Evolutionary conservation across 2,113 vertebrate genomes (phyloP).

Genomic region (Ceyx melanurus): DNA sequence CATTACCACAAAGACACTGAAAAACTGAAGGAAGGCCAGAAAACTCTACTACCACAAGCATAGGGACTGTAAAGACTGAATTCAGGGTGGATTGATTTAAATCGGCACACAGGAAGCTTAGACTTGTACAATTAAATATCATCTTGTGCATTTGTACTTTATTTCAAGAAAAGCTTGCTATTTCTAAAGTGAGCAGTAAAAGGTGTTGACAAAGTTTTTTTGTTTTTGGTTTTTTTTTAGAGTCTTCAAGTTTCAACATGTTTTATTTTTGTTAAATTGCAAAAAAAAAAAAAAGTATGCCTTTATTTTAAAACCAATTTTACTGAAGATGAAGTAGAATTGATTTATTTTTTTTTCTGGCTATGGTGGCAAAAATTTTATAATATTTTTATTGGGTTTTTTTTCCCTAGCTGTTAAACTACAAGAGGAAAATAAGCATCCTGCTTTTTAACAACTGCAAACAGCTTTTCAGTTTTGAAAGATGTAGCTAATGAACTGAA

Average conservation of each 20-base stretch:
- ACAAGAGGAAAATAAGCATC: neutral
- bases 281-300: too few relatives aligned
- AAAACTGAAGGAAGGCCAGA: slow-evolving; percentile 54
- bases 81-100: slow-evolving; percentile 56
- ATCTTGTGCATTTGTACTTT: neutral
- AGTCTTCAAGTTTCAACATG: neutral
- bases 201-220: neutral
- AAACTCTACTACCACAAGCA: slow-evolving; percentile 45
- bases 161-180: slow-evolving; percentile 8
- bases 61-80: slow-evolving; percentile 31
- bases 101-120: slow-evolving; percentile 59
- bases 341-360: neutral
- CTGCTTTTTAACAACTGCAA: neutral
- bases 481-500: neutral
- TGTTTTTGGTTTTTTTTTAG: neutral
- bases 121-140: slow-evolving; percentile 22
- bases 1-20: slow-evolving; percentile 57
- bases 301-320: neutral
- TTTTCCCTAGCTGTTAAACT: neutral
- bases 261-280: neutral
- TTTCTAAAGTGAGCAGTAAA: neutral
- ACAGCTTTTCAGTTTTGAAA: slow-evolving; percentile 3
- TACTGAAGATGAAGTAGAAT: neutral
- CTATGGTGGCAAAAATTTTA: neutral
- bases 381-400: neutral